These are phyloP conservation scores for Parauchenoglanis ngamensis DNA, from an alignment of 2,797 vertebrate species.

Conservation along the genomic window DNA sequence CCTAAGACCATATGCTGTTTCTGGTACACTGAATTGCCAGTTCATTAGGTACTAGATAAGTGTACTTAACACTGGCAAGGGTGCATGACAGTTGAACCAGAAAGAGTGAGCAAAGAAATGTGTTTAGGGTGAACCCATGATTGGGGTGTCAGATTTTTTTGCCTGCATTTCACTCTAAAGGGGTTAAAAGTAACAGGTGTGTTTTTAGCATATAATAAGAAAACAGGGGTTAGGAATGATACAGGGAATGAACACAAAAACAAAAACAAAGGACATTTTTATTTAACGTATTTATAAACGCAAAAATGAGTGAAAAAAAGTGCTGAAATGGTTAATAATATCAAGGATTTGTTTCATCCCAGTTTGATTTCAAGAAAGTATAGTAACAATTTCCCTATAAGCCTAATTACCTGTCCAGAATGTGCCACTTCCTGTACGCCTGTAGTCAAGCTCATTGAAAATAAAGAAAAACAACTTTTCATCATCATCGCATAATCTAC, in stretches of 20 bases:
- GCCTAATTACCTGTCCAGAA: background rate
- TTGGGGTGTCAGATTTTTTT: background rate
- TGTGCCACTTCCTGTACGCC: background rate
- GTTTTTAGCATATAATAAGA: background rate
- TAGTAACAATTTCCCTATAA: background rate
- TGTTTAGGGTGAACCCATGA: background rate
- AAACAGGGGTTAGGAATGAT: background rate
- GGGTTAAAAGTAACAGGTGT: background rate
- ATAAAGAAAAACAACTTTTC: background rate
- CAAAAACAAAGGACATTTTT: background rate
- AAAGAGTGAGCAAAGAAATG: background rate
- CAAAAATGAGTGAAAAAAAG: background rate
- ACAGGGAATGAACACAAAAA: background rate
- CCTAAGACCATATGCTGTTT: conserved; percentile 29
- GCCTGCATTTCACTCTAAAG: no score
- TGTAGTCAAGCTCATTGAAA: background rate
- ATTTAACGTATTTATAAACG: background rate
- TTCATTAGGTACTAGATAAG: conserved; percentile 14
- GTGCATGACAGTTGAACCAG: background rate
- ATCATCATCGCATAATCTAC: background rate
- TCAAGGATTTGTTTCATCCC: no score
- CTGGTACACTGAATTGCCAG: conserved; percentile 15
- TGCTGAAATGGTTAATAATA: background rate
- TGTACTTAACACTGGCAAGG: conserved; percentile 6
- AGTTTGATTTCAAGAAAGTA: background rate